These are phyloP conservation scores for Pocillopora verrucosa DNA, from an alignment of 64 coral and sea anemone genomes.

Conservation along the genomic window DNA sequence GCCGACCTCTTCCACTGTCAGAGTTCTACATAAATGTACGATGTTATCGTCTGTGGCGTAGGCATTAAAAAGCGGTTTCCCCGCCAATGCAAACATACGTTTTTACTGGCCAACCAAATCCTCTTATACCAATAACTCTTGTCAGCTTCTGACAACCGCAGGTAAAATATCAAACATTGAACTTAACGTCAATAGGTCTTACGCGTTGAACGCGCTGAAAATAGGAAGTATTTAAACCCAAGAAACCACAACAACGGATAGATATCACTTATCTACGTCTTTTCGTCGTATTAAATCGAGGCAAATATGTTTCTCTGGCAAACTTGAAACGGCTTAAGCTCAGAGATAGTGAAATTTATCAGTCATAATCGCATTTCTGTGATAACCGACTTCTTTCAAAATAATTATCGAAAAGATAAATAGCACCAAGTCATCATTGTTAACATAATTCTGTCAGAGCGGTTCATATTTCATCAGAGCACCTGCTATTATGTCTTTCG, in stretches of 20 bases:
- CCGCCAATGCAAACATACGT: neutral
- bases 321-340: neutral
- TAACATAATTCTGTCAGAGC: neutral
- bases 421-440: neutral
- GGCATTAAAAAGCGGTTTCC: neutral
- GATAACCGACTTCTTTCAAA: neutral
- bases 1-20: too few relatives aligned
- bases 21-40: too few relatives aligned
- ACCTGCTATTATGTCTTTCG: neutral
- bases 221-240: neutral
- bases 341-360: neutral
- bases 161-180: neutral
- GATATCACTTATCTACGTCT: neutral
- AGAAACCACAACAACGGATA: neutral
- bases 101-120: slow-evolving; percentile 5
- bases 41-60: too few relatives aligned
- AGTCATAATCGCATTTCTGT: neutral
- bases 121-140: too few relatives aligned
- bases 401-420: slow-evolving; percentile 22
- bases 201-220: neutral
- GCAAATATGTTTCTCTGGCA: neutral
- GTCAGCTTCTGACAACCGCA: neutral
- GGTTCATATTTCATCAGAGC: neutral
- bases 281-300: neutral
- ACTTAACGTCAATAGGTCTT: neutral